Conservation (phyloP, 2,113 vertebrate genomes). For the Heloderma charlesbogerti region DNA sequence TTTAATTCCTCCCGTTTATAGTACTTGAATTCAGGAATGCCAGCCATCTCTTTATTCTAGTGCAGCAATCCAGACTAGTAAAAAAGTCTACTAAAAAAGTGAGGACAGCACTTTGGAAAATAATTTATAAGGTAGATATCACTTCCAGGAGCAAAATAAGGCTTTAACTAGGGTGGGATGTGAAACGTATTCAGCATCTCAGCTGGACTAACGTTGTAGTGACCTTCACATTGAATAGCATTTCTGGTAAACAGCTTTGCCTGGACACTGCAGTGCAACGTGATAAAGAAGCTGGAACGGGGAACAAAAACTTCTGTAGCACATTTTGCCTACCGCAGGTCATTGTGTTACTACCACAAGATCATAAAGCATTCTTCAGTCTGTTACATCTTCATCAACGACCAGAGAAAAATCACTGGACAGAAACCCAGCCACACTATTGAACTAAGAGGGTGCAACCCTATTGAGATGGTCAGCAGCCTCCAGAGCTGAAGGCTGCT, state of each 20-base stretch:
- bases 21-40: neutral
- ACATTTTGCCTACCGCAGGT: conserved; percentile 17
- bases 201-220: neutral
- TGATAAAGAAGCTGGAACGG: conserved; percentile 26
- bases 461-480: too few species aligned
- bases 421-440: conserved; percentile 8
- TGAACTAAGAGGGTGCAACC: too few species aligned
- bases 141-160: conserved; percentile 24
- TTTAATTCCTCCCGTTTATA: accelerated
- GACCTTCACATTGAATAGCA: conserved; percentile 4
- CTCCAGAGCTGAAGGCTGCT: too few species aligned
- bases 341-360: neutral
- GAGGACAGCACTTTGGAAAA: neutral
- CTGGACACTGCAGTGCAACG: neutral
- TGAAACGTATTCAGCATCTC: neutral
- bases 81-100: conserved; percentile 20
- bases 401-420: conserved; percentile 28
- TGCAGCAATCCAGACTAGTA: neutral
- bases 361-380: conserved; percentile 19
- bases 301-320: conserved; percentile 9
- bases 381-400: neutral
- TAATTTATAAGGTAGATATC: neutral
- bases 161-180: neutral
- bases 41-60: conserved; percentile 1
- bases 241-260: conserved; percentile 41